Evolutionary conservation across 2,888 invertebrate genomes (phyloP), one percentile per base, ranked within the genome.

Genomic region (Morpho deidamia): DNA sequence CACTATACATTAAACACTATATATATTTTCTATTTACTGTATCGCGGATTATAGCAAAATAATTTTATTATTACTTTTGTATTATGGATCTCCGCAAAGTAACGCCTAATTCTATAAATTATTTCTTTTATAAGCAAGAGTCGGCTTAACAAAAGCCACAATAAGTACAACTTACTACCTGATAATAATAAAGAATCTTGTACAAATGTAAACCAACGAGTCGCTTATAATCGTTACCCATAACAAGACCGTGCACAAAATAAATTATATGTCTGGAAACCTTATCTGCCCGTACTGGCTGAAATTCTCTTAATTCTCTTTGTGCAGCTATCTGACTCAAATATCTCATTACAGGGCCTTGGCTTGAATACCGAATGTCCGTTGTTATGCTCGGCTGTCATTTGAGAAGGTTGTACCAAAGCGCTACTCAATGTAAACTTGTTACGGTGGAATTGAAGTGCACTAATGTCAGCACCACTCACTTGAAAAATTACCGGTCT

Each of bases 321-420:
- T 72, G 71, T 64, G 65, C 69, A 66, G 71, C 72, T 82, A 88
- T 86, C 86, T 80, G 72, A 78, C 72, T 68, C 72, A 78, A 80
- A 81, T 86, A 86, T 87, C 86, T 85, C 73, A 81, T 86, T 85
- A 81, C 83, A 74, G 78, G 77, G 83, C 88, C 88, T 88, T 88
- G 88, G 85, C 86, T 88, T 65, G 81, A 85, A 88, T 87, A 84
- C 86, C 83, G 75, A 73, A 78, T 79, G 84, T 81, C 80, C 76
- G 87, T 83, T 82, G 83, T 86, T 88, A 78, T 81, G 72, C 78
- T 71, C 72, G 69, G 77, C 86, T 87, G 88, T 87, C 86, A 85
- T 83, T 81, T 74, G 78, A 88, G 88, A 88, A 88, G 88, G 88
- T 83, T 88, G 81, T 76, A 74, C 75, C 71, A 69, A 74, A 73